phyloP scores from a whole-genome alignment of 2,113 vertebrate species.

The Pseudolaguvia tuberculata region DNA sequence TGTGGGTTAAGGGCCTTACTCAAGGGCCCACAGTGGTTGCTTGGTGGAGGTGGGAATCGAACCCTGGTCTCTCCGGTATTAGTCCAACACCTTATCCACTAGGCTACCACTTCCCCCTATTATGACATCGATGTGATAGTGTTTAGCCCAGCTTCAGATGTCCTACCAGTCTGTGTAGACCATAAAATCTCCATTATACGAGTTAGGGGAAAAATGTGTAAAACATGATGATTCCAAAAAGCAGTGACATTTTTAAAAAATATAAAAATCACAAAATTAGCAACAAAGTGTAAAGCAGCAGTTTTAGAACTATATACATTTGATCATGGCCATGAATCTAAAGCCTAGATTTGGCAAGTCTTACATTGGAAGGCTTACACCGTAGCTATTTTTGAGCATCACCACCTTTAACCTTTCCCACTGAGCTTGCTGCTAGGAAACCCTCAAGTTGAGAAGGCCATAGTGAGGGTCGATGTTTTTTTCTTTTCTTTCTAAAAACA shows the following conservation, averaged over 20 bases:
- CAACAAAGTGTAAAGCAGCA: neutral
- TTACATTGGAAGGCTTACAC: neutral
- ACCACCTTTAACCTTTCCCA: slow-evolving; percentile 44
- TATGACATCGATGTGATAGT: too few relatives aligned
- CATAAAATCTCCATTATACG: neutral
- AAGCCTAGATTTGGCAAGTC: neutral
- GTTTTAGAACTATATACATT: neutral
- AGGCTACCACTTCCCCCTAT: too few relatives aligned
- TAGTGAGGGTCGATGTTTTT: neutral
- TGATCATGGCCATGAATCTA: neutral
- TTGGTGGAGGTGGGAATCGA: too few relatives aligned
- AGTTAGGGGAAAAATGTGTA: neutral
- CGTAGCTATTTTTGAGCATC: slow-evolving; percentile 31
- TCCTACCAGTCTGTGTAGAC: too few relatives aligned
- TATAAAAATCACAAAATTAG: too few relatives aligned
- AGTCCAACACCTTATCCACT: too few relatives aligned
- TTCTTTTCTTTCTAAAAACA: neutral
- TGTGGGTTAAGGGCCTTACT: too few relatives aligned
- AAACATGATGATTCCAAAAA: neutral
- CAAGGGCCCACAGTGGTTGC: too few relatives aligned
- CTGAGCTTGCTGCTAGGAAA: slow-evolving; percentile 38
- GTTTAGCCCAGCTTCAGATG: too few relatives aligned
- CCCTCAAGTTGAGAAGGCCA: slow-evolving; percentile 23
- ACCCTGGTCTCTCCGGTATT: too few relatives aligned
- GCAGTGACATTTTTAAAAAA: too few relatives aligned